Evolutionary conservation across 2,888 invertebrate genomes (phyloP).

Genomic region (Hypomecis punctinalis): DNA sequence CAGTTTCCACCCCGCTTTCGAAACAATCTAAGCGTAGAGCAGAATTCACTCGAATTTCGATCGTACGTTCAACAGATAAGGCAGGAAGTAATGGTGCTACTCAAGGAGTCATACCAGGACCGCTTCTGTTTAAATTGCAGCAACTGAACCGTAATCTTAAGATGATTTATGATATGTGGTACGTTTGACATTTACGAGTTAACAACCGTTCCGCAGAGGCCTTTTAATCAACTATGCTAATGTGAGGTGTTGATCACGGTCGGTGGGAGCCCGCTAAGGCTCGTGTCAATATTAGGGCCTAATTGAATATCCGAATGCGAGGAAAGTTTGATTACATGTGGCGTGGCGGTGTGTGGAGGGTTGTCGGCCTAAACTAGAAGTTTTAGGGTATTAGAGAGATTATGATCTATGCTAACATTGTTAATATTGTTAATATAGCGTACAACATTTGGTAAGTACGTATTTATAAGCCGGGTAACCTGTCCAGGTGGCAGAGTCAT

Average conservation of each 20-base stretch:
- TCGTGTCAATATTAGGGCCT: slow-evolving; percentile 77
- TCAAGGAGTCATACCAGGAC: slow-evolving; percentile 53
- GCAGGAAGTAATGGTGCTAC: slow-evolving; percentile 44
- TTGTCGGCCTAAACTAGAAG: slow-evolving; percentile 41
- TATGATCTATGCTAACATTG: slow-evolving; percentile 6
- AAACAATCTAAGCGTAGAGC: slow-evolving; percentile 49
- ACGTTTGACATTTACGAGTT: slow-evolving; percentile 82
- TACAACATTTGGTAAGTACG: too few species aligned
- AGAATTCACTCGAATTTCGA: slow-evolving; percentile 41
- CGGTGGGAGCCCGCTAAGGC: slow-evolving; percentile 63
- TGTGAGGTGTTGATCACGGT: slow-evolving; percentile 77
- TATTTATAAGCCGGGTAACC: too few species aligned
- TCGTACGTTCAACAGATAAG: slow-evolving; percentile 43
- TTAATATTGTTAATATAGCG: too few species aligned
- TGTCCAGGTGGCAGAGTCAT: too few species aligned
- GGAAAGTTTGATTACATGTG: slow-evolving; percentile 70
- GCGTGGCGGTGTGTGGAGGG: slow-evolving; percentile 51
- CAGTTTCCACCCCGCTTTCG: slow-evolving; percentile 53
- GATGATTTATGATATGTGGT: slow-evolving; percentile 83
- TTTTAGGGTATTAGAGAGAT: slow-evolving; percentile 26
- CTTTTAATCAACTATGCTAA: slow-evolving; percentile 85
- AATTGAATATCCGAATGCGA: slow-evolving; percentile 77
- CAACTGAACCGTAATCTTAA: slow-evolving; percentile 80
- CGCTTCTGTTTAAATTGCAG: slow-evolving; percentile 64
- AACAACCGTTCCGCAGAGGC: slow-evolving; percentile 76